These are phyloP conservation scores for Menidia beryllina DNA, from an alignment of 2,113 vertebrate genomes.

Conservation along the genomic window DNA sequence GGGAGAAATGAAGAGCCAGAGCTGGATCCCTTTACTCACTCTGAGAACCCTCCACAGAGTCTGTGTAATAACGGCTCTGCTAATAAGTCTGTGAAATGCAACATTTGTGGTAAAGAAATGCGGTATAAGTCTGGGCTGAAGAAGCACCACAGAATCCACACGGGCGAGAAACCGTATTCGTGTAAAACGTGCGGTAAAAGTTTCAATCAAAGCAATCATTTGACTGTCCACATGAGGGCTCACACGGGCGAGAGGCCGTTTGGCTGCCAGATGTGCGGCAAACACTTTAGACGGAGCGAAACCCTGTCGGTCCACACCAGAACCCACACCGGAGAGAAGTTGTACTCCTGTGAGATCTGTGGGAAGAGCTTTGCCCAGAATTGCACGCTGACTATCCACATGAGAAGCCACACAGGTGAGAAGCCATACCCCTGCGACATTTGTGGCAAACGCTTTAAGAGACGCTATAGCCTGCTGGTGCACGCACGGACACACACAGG, in stretches of 20 bases:
- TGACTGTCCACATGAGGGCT: not conserved
- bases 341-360: no score
- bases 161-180: not conserved
- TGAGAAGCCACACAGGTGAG: not conserved
- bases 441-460: no score
- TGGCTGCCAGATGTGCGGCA: not conserved
- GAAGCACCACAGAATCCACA: not conserved
- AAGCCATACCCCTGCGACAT: no score
- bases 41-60: no score
- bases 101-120: not conserved
- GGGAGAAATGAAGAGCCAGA: not conserved
- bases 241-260: not conserved
- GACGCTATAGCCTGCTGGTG: no score
- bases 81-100: not conserved
- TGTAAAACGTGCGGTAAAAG: not conserved
- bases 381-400: not conserved
- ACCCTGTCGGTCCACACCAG: no score
- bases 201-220: not conserved
- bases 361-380: not conserved
- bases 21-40: no score
- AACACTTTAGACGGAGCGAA: no score
- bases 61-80: not conserved
- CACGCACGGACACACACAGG: no score
- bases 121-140: not conserved
- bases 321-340: no score